Percentiles rank a stretch among this genome's conserved stretches.
These are phyloP conservation scores for Chesias legatella DNA, from an alignment of 2,888 invertebrate species.

Conservation along the genomic window DNA sequence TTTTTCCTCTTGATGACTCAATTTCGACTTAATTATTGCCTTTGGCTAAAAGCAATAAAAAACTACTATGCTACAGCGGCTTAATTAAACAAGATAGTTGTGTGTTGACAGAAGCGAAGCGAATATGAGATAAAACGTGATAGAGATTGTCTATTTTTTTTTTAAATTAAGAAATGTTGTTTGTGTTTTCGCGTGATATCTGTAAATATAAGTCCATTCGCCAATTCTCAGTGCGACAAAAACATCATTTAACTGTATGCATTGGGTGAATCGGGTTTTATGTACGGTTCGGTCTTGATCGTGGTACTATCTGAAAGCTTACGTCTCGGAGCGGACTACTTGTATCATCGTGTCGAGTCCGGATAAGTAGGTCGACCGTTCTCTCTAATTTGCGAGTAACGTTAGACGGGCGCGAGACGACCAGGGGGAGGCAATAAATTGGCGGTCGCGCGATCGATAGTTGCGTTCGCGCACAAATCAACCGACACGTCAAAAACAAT, in stretches of 20 bases:
- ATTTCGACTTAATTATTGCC: constrained; percentile 39
- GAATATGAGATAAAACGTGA: constrained; percentile 25
- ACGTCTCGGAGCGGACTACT: constrained; percentile 35
- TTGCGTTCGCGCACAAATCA: constrained; percentile 70
- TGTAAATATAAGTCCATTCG: constrained; percentile 9
- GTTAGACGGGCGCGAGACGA: constrained; percentile 39
- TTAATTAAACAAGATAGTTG: constrained; percentile 31
- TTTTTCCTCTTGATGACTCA: constrained; percentile 62
- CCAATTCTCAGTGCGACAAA: constrained; percentile 10
- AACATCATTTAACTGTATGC: constrained; percentile 14
- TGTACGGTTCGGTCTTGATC: constrained; percentile 18
- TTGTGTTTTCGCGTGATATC: constrained; percentile 7
- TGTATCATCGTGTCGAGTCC: constrained; percentile 34
- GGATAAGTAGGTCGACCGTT: constrained; percentile 55
- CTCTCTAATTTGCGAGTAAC: constrained; percentile 57
- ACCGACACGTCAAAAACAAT: constrained; percentile 66
- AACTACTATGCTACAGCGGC: constrained; percentile 30
- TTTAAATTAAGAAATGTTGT: constrained; percentile 13
- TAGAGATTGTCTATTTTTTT: constrained; percentile 26
- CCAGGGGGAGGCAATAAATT: constrained; percentile 68
- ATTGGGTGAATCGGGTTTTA: constrained; percentile 17
- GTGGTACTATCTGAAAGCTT: constrained; percentile 21
- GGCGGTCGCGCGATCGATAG: constrained; percentile 58
- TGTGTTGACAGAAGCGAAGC: constrained; percentile 29
- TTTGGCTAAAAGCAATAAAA: constrained; percentile 32